phyloP scores from a whole-genome alignment of 2,113 vertebrate genomes.

The Perccottus glenii region DNA sequence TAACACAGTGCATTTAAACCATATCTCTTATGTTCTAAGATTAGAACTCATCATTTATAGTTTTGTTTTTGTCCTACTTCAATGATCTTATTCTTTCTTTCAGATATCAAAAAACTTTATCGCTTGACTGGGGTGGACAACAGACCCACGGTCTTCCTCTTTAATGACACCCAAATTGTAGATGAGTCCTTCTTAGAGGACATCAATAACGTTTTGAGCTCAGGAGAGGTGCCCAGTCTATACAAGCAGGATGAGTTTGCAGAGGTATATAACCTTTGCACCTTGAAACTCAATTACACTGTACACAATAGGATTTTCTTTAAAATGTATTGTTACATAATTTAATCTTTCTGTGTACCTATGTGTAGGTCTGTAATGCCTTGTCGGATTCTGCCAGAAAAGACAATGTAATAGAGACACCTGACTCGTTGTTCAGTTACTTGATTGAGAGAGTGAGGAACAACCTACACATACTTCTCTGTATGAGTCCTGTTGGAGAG shows the following conservation, averaged over 20 bases:
- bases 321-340: no score
- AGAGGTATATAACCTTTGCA: slow-evolving; percentile 74
- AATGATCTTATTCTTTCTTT: slow-evolving; percentile 4
- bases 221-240: slow-evolving; percentile 89
- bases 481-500: slow-evolving; percentile 88
- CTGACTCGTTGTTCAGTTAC: slow-evolving; percentile 84
- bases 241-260: slow-evolving; percentile 87
- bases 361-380: slow-evolving; percentile 76
- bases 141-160: slow-evolving; percentile 86
- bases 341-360: not conserved
- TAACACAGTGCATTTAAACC: not conserved
- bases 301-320: no score
- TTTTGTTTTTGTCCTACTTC: not conserved
- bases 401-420: slow-evolving; percentile 78
- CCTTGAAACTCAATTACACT: not conserved
- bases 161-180: slow-evolving; percentile 86
- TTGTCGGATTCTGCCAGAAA: slow-evolving; percentile 79
- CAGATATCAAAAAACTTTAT: slow-evolving; percentile 89
- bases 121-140: slow-evolving; percentile 83
- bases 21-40: no score
- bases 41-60: no score
- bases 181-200: slow-evolving; percentile 89
- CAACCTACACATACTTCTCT: slow-evolving; percentile 88
- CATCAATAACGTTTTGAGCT: slow-evolving; percentile 89
- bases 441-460: slow-evolving; percentile 86